Conservation (phyloP, 2,888 invertebrate species). For the Ectobius pallidus region DNA sequence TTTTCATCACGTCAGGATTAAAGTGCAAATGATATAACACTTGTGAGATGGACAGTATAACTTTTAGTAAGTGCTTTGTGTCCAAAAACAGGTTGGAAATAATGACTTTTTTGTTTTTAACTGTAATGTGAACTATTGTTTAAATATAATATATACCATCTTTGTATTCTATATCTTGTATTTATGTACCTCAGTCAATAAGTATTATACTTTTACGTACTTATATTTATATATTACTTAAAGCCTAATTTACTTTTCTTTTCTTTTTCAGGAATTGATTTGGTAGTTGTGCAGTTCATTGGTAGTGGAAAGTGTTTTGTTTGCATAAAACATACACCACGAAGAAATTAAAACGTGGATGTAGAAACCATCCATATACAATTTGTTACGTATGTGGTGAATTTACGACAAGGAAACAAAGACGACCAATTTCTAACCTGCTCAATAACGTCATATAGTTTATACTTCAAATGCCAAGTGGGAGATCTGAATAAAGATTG, state of each 20-base stretch:
- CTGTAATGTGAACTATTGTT: constrained; percentile 4
- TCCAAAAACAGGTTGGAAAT: background rate
- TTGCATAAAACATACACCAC: background rate
- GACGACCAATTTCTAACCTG: background rate
- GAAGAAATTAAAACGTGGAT: background rate
- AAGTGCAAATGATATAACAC: background rate
- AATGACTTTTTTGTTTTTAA: background rate
- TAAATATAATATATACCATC: constrained; percentile 5
- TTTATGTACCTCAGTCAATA: background rate
- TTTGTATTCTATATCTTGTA: background rate
- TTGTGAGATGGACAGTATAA: background rate
- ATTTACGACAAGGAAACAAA: background rate
- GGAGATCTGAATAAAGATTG: constrained; percentile 10
- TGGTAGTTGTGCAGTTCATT: background rate
- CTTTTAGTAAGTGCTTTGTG: constrained; percentile 10
- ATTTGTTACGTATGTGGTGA: background rate
- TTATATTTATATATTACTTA: background rate
- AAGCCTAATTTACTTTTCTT: constrained; percentile 5
- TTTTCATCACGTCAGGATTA: background rate
- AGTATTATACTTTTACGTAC: constrained; percentile 2
- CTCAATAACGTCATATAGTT: background rate
- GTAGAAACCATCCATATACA: background rate
- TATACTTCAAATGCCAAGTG: background rate
- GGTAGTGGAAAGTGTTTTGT: constrained; percentile 7
- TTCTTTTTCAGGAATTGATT: constrained; percentile 1